Conservation (phyloP, 2,888 invertebrate genomes). For the Polietes domitor region DNA sequence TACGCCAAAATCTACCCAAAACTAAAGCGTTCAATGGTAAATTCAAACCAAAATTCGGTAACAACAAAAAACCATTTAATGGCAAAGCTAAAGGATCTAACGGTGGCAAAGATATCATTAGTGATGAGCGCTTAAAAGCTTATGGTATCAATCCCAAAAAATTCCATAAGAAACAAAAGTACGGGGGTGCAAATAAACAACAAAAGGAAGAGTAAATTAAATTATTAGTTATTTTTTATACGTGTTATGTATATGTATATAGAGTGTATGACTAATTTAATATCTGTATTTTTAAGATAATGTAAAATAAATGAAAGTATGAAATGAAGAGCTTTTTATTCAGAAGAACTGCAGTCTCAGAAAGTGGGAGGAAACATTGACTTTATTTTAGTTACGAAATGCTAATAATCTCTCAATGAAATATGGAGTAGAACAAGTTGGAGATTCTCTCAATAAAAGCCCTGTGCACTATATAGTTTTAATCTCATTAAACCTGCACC, state of each 20-base stretch:
- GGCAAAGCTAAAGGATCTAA: not conserved
- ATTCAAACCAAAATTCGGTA: conserved; percentile 46
- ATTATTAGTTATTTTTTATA: not conserved
- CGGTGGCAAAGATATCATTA: conserved; percentile 73
- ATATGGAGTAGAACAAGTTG: too few species aligned
- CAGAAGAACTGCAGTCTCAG: too few species aligned
- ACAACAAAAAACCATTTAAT: conserved; percentile 54
- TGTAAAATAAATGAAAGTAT: conserved; percentile 11
- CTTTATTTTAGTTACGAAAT: too few species aligned
- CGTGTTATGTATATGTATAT: conserved; percentile 12
- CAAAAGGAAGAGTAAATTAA: conserved; percentile 5
- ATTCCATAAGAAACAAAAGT: conserved; percentile 81
- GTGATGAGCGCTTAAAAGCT: conserved; percentile 92
- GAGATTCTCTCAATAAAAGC: too few species aligned
- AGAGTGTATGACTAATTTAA: not conserved
- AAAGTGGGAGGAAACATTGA: too few species aligned
- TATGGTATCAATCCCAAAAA: conserved; percentile 96
- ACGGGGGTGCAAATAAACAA: conserved; percentile 67
- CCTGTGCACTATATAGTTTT: too few species aligned
- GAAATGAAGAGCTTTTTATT: too few species aligned
- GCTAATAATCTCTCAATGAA: too few species aligned
- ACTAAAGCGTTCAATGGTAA: conserved; percentile 25
- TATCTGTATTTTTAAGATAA: not conserved
- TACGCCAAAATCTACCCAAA: conserved; percentile 67
- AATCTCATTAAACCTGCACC: too few species aligned